Percentiles rank a stretch among this genome's conserved stretches.
Conservation (phyloP, 1,140 invertebrate species). For the Caenorhabditis inopinata region DNA sequence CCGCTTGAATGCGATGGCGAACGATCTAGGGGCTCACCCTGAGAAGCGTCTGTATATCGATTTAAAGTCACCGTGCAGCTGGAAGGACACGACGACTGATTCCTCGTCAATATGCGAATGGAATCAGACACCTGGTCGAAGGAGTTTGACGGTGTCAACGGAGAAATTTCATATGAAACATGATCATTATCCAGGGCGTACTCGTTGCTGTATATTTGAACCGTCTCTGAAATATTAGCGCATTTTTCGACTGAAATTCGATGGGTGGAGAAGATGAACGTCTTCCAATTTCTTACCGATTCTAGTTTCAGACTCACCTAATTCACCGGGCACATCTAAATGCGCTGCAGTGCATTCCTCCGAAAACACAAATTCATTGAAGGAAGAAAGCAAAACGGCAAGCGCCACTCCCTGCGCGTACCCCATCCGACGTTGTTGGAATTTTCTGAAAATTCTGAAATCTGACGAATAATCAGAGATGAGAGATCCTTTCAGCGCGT, state of each 20-base stretch:
- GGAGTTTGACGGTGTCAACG: not conserved
- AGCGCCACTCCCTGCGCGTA: not conserved
- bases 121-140: constrained; percentile 6
- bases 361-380: not conserved
- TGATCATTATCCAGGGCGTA: not conserved
- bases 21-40: not conserved
- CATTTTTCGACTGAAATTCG: too few relatives aligned
- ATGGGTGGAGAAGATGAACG: too few relatives aligned
- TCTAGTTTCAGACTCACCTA: too few relatives aligned
- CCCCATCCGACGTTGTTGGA: too few relatives aligned
- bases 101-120: not conserved
- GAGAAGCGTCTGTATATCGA: not conserved
- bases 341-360: not conserved
- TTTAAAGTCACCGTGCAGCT: not conserved
- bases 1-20: too few relatives aligned
- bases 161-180: not conserved
- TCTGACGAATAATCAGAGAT: too few relatives aligned
- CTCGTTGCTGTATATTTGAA: constrained; percentile 18
- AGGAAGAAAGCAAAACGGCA: not conserved
- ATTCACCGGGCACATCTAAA: not conserved
- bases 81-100: not conserved
- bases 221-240: not conserved
- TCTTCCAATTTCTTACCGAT: too few relatives aligned
- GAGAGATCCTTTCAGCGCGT: too few relatives aligned
- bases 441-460: too few relatives aligned